These are phyloP conservation scores for Percina caprodes DNA, from an alignment of 2,113 vertebrate genomes.

Conservation along the genomic window DNA sequence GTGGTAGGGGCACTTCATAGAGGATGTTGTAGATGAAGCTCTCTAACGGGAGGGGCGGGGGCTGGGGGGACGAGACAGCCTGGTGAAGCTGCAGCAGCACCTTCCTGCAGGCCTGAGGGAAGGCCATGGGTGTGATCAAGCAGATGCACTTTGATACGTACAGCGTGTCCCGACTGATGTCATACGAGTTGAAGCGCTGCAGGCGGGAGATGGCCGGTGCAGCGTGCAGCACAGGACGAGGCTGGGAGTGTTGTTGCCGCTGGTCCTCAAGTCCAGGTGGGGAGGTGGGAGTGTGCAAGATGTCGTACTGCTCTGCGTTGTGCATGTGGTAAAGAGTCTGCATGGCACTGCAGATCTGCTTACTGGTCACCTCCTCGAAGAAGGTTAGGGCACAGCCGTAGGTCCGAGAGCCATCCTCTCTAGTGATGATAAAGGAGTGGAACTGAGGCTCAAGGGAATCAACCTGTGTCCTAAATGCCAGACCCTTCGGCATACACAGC, in stretches of 20 bases:
- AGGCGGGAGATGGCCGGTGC: slow-evolving; percentile 91
- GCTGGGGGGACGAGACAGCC: slow-evolving; percentile 93
- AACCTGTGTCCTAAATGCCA: slow-evolving; percentile 96
- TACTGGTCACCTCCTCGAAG: slow-evolving; percentile 98
- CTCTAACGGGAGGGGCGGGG: slow-evolving; percentile 95
- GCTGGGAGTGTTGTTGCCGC: slow-evolving; percentile 69
- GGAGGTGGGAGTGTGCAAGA: slow-evolving; percentile 85
- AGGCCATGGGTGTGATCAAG: slow-evolving; percentile 96
- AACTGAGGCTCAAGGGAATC: slow-evolving; percentile 94
- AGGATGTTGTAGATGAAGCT: slow-evolving; percentile 99
- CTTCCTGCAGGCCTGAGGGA: slow-evolving; percentile 94
- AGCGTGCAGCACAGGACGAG: slow-evolving; percentile 84
- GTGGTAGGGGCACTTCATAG: slow-evolving; percentile 96
- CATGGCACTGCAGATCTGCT: slow-evolving; percentile 99
- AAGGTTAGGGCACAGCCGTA: slow-evolving; percentile 98
- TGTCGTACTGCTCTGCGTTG: slow-evolving; percentile 96
- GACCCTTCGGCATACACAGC: slow-evolving; percentile 99
- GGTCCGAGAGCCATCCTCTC: slow-evolving; percentile 98
- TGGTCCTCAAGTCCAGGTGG: slow-evolving; percentile 72
- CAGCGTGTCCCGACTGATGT: slow-evolving; percentile 96
- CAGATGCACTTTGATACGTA: slow-evolving; percentile 99
- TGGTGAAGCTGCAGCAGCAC: slow-evolving; percentile 94
- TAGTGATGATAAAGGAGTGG: slow-evolving; percentile 98
- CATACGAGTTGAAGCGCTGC: slow-evolving; percentile 97
- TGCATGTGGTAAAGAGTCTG: slow-evolving; percentile 99